These are phyloP conservation scores for Arizona elegans DNA, from an alignment of 2,113 vertebrate species.

Conservation along the genomic window DNA sequence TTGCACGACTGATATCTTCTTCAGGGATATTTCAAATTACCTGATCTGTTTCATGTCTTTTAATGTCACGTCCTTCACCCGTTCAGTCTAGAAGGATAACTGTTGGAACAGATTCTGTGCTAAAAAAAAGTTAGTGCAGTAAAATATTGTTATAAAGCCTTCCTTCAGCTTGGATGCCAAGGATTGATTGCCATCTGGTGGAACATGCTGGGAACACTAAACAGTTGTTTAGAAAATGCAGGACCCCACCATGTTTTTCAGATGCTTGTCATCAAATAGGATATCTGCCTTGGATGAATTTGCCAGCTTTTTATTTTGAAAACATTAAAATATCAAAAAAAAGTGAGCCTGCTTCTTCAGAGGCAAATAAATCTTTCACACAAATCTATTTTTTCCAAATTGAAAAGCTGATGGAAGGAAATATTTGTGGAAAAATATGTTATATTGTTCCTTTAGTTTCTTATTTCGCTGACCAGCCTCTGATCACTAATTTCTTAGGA, in stretches of 20 bases:
- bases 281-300: not conserved
- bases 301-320: not conserved
- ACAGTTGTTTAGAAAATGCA: no score
- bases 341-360: not conserved
- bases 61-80: no score
- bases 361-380: not conserved
- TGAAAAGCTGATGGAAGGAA: not conserved
- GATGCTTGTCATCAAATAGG: no score
- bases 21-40: no score
- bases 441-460: not conserved
- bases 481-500: not conserved
- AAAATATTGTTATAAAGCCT: slow-evolving; percentile 4
- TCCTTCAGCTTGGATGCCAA: slow-evolving; percentile 46
- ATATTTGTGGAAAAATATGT: not conserved
- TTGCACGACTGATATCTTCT: no score
- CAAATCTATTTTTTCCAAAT: not conserved
- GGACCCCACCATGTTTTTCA: no score
- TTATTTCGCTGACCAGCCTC: not conserved
- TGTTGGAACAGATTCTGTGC: slow-evolving; percentile 52
- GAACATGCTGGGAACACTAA: slow-evolving; percentile 37
- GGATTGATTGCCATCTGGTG: slow-evolving; percentile 80
- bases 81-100: slow-evolving; percentile 14
- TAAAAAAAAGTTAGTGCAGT: slow-evolving; percentile 50
- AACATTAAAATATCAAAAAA: not conserved
- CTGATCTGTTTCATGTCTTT: no score